phyloP scores from a whole-genome alignment of 2,113 vertebrate species.

The Alligator mississippiensis region DNA sequence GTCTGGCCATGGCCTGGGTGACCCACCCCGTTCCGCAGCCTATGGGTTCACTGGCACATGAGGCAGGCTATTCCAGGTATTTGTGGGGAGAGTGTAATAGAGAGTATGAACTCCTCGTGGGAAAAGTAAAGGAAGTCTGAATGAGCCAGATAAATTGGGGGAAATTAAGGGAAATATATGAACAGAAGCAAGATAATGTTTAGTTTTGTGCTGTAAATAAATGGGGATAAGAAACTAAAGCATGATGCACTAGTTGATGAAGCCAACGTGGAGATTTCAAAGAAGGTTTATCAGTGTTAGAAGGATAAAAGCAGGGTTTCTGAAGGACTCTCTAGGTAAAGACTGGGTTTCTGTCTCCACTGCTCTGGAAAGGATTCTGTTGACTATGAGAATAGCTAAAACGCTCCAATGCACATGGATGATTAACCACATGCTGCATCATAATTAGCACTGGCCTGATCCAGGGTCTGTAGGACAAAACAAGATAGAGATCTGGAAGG shows the following conservation, averaged over 20 bases:
- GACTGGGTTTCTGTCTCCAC: background rate
- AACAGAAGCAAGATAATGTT: background rate
- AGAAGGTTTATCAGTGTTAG: too few relatives aligned
- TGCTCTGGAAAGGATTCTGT: background rate
- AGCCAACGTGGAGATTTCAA: background rate
- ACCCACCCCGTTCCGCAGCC: too few relatives aligned
- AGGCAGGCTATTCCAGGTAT: background rate
- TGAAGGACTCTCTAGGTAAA: background rate
- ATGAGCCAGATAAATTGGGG: too few relatives aligned
- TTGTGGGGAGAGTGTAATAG: background rate
- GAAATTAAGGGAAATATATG: too few relatives aligned
- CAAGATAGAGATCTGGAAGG: background rate
- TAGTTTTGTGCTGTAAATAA: background rate
- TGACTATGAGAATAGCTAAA: background rate
- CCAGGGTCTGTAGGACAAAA: background rate
- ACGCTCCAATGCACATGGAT: background rate
- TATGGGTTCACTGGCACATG: background rate
- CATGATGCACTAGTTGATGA: background rate
- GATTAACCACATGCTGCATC: background rate
- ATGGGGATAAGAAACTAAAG: background rate
- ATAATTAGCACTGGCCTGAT: background rate
- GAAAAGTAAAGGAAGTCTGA: background rate
- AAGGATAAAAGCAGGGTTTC: background rate
- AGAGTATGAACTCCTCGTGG: fast-evolving
- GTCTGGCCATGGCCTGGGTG: too few relatives aligned